phyloP scores from a whole-genome alignment of 2,113 vertebrate species.

The Verasper variegatus region DNA sequence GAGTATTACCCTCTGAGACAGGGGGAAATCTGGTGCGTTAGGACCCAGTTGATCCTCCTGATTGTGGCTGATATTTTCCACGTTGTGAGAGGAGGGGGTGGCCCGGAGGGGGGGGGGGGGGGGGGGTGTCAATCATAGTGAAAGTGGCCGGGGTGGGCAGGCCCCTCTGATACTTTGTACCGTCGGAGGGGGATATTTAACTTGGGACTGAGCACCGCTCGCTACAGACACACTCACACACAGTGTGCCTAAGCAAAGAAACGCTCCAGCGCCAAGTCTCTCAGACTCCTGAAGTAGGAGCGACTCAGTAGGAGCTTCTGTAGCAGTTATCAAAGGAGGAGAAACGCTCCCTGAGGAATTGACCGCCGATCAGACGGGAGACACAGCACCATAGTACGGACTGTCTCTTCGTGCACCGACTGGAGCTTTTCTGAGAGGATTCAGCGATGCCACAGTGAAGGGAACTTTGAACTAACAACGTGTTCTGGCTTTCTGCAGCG shows the following conservation, averaged over 20 bases:
- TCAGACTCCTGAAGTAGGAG: constrained; percentile 75
- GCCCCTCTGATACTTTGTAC: constrained; percentile 84
- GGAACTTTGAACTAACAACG: constrained; percentile 43
- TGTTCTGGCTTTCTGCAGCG: constrained; percentile 19
- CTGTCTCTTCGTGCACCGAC: constrained; percentile 57
- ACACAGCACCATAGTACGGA: constrained; percentile 63
- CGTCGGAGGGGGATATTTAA: constrained; percentile 90
- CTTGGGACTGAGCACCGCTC: constrained; percentile 84
- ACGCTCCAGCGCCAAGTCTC: constrained; percentile 74
- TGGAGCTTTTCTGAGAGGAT: constrained; percentile 65
- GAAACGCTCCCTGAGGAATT: constrained; percentile 70
- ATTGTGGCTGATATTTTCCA: constrained; percentile 82
- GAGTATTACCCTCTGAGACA: constrained; percentile 21
- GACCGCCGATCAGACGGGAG: constrained; percentile 49
- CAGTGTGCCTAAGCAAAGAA: constrained; percentile 81
- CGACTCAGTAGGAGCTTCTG: constrained; percentile 75
- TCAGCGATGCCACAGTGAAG: constrained; percentile 51
- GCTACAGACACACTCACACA: constrained; percentile 83
- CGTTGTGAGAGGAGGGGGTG: constrained; percentile 69
- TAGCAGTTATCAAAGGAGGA: constrained; percentile 63
- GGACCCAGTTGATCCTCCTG: constrained; percentile 77
- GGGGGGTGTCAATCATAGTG: constrained; percentile 86
- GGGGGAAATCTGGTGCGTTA: constrained; percentile 66
- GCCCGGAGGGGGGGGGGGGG: constrained; percentile 66
- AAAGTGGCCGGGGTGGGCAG: constrained; percentile 88